phyloP scores from a whole-genome alignment of 2,797 vertebrate genomes.

The Acanthiza pusilla region DNA sequence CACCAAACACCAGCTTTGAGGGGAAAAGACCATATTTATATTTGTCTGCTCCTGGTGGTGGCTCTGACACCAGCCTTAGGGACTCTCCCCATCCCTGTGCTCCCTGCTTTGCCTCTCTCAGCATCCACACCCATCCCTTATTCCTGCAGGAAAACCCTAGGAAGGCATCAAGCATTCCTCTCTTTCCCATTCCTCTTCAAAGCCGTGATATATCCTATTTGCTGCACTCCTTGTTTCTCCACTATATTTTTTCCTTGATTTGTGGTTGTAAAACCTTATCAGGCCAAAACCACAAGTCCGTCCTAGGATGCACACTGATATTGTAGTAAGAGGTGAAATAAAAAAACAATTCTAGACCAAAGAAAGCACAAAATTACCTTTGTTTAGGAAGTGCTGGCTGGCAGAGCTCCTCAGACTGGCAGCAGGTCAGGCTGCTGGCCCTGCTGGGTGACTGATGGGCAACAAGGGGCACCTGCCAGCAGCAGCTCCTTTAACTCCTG shows the following conservation, averaged over 20 bases:
- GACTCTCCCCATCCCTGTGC: background rate
- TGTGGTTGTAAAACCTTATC: background rate
- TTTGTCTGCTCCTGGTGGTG: background rate
- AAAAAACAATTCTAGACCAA: background rate
- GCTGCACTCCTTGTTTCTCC: background rate
- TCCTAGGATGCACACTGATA: background rate
- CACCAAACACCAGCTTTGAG: background rate
- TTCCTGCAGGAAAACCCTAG: rapidly evolving
- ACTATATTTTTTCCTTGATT: rapidly evolving
- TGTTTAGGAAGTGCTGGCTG: too few relatives aligned
- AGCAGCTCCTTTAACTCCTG: background rate
- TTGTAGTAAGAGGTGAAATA: background rate
- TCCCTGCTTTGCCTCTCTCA: background rate
- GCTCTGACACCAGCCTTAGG: background rate
- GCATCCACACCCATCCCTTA: rapidly evolving
- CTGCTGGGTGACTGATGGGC: background rate
- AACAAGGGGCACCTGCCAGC: background rate
- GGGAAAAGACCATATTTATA: rapidly evolving
- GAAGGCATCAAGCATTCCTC: rapidly evolving
- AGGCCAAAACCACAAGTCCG: background rate
- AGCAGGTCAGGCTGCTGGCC: background rate
- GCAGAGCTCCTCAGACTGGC: background rate
- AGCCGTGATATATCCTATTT: rapidly evolving
- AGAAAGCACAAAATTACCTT: background rate
- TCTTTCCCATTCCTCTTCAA: background rate